A percentile compares a stretch with the other conserved stretches of the same genome.
Evolutionary conservation across 2,797 vertebrate species (phyloP).

Genomic region (Valencia hispanica): DNA sequence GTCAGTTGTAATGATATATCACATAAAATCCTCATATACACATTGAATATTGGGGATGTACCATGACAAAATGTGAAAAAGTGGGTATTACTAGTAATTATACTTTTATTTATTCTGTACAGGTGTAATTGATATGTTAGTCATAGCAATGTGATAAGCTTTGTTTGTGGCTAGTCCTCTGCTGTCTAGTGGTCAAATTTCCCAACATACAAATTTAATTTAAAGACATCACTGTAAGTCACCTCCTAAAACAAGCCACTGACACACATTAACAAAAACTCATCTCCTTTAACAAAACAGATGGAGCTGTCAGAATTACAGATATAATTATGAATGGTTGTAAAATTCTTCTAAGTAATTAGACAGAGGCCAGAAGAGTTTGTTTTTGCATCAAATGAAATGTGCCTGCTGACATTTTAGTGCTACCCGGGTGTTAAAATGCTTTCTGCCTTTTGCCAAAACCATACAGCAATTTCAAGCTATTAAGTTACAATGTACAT

Average conservation of each 20-base stretch:
- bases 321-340: constrained; percentile 47
- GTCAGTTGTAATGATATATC: background rate
- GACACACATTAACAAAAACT: constrained; percentile 38
- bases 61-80: background rate
- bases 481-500: constrained; percentile 53
- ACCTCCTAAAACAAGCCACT: constrained; percentile 30
- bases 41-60: background rate
- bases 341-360: constrained; percentile 55
- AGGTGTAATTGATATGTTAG: background rate
- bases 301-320: constrained; percentile 55
- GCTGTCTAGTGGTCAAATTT: constrained; percentile 25
- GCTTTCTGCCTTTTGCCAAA: constrained; percentile 59
- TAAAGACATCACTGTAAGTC: constrained; percentile 18
- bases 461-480: constrained; percentile 55
- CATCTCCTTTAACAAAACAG: constrained; percentile 32
- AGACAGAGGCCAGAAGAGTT: constrained; percentile 42
- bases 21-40: background rate
- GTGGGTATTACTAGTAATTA: background rate
- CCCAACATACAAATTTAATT: constrained; percentile 13
- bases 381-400: constrained; percentile 59
- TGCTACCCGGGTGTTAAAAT: constrained; percentile 50
- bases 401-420: constrained; percentile 59
- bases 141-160: background rate
- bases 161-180: constrained; percentile 4
- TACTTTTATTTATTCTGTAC: background rate